Evolutionary conservation across 2,113 vertebrate species (phyloP), one percentile per base, ranked within the genome.

Genomic region (Tonatia bakeri): DNA sequence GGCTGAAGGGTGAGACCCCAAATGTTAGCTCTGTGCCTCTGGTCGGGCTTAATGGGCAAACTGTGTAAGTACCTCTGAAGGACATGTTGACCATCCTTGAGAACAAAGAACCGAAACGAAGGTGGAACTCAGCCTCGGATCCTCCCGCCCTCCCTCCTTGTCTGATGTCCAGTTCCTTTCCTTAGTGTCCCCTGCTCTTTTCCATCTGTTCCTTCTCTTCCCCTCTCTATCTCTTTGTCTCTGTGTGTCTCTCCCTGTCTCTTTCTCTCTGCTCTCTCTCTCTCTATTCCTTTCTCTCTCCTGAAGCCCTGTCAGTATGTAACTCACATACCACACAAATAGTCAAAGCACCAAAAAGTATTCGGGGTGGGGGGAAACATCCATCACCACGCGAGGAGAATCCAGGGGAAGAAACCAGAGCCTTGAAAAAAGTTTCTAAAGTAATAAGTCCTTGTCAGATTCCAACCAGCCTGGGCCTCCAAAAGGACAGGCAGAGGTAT

Each of bases 361-460:
- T 52, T 90, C 26, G 33, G 52, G 54, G 24, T 14, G 50, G 69
- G 54, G 36, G 70, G 87, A 84, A 87, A n/a, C 65, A 94, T 96
- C 83, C 70, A 93, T 94, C 91, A 83, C 45, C 65, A 65, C 1
- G 36, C 56, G 67, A 50, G 87, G n/a, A 87, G 94, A 93, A 93
- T 94, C 77, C 89, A 86, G 83, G 64, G 70, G 33, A 95, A 77
- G 91, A 93, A 97, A 97, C 50, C 43, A 87, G 93, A 95, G 4
- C 40, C 89, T 33, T 81, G 80, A 87, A 96, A 87, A 95, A 79
- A 6, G 64, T 84, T 96, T 87, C 88, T 70, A 12, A 91, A 94
- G 96, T 40, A 80, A 81, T 96, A 96, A 85, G 88, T 94, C 69
- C 88, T 93, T 91, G 97, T 96, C 96, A 96, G 61, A 76, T 81